These are phyloP conservation scores for Rhineura floridana DNA, from an alignment of 2,113 vertebrate genomes.

Conservation along the genomic window DNA sequence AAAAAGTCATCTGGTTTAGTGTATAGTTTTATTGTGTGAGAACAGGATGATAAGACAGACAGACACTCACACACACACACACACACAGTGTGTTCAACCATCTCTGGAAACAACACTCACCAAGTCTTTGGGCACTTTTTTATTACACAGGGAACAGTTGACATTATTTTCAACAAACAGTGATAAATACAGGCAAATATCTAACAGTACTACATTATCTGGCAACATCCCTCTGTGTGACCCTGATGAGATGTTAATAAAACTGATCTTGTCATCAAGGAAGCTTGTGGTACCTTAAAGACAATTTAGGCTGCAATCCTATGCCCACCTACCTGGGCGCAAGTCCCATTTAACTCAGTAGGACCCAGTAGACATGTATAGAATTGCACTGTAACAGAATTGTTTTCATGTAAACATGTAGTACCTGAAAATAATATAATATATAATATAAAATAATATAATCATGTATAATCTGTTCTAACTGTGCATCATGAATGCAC, in stretches of 20 bases:
- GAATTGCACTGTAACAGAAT: background rate
- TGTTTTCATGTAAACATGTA: background rate
- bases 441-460: background rate
- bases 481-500: background rate
- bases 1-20: conserved; percentile 18
- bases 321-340: background rate
- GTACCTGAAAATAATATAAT: background rate
- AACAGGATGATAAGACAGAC: background rate
- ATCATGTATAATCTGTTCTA: background rate
- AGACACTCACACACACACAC: background rate
- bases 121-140: background rate
- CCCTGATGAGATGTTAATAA: background rate
- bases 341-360: background rate
- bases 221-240: background rate
- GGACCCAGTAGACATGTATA: background rate
- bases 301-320: background rate
- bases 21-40: background rate
- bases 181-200: background rate
- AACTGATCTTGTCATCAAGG: background rate
- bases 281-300: background rate
- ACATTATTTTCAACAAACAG: background rate
- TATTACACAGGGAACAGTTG: background rate
- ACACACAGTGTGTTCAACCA: background rate
- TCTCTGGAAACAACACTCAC: background rate
- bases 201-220: background rate